Evolutionary conservation across 2,797 vertebrate genomes (phyloP).

Genomic region (Mormyrops boulengeri): DNA sequence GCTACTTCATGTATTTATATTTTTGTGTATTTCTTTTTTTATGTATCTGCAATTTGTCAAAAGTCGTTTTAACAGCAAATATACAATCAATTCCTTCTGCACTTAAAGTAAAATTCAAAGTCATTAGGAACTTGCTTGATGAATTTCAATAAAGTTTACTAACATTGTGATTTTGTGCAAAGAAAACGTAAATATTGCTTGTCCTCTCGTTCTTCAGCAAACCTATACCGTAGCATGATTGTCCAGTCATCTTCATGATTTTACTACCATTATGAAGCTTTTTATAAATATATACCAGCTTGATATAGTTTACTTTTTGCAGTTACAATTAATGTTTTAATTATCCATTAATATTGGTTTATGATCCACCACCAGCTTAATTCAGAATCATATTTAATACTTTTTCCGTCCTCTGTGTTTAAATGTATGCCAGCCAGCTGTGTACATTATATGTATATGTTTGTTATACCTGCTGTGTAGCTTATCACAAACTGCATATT

Average conservation of each 20-base stretch:
- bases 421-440: neutral
- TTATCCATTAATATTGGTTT: neutral
- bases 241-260: neutral
- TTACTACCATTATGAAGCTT: neutral
- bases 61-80: conserved; percentile 5
- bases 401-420: neutral
- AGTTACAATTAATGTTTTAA: neutral
- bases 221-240: neutral
- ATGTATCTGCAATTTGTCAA: neutral
- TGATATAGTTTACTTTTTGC: neutral
- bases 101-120: neutral
- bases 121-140: conserved; percentile 10
- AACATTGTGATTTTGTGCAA: neutral
- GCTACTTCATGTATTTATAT: neutral
- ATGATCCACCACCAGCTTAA: neutral
- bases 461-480: neutral
- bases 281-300: neutral
- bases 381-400: neutral
- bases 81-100: conserved; percentile 7
- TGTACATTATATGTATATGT: conserved; percentile 1
- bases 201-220: neutral
- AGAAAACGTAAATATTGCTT: neutral
- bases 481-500: conserved; percentile 2
- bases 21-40: neutral
- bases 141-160: conserved; percentile 13